Percentiles rank a stretch among this genome's conserved stretches.
Conservation (phyloP, 2,888 invertebrate genomes). For the Drosophila crucigera region DNA sequence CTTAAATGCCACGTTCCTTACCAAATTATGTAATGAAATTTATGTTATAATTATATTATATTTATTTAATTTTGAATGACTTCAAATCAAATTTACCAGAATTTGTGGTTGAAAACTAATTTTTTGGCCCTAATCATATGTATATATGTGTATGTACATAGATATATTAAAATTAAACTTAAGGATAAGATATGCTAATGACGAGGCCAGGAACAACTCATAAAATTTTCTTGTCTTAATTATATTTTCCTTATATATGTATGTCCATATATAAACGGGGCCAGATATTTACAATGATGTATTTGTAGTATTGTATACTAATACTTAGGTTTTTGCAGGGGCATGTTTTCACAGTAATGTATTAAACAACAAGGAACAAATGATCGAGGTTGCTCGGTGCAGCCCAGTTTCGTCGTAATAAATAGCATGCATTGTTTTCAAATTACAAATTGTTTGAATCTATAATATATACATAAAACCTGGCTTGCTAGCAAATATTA, state of each 20-base stretch:
- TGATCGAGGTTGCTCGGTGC: conserved; percentile 9
- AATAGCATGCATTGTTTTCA: conserved; percentile 16
- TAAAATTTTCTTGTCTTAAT: neutral
- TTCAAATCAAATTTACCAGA: neutral
- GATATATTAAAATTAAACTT: neutral
- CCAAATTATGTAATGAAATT: neutral
- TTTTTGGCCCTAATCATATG: neutral
- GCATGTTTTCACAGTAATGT: neutral
- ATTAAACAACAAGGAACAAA: conserved; percentile 1
- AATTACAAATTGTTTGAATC: conserved; percentile 33
- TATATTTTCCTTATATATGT: neutral
- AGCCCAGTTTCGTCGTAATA: conserved; percentile 8
- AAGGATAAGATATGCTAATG: neutral
- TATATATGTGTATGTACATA: neutral
- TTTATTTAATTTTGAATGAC: neutral
- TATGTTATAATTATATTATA: conserved; percentile 10
- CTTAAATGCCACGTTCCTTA: conserved; percentile 12
- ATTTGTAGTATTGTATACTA: neutral
- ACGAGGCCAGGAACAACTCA: neutral
- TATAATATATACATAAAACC: conserved; percentile 10
- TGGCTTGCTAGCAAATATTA: too few species aligned
- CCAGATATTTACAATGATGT: neutral
- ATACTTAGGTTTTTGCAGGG: conserved; percentile 2
- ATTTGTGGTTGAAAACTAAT: neutral
- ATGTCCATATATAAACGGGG: neutral